Evolutionary conservation across 2,797 vertebrate species (phyloP), one percentile per base, ranked within the genome.

Genomic region (Dallia pectoralis): DNA sequence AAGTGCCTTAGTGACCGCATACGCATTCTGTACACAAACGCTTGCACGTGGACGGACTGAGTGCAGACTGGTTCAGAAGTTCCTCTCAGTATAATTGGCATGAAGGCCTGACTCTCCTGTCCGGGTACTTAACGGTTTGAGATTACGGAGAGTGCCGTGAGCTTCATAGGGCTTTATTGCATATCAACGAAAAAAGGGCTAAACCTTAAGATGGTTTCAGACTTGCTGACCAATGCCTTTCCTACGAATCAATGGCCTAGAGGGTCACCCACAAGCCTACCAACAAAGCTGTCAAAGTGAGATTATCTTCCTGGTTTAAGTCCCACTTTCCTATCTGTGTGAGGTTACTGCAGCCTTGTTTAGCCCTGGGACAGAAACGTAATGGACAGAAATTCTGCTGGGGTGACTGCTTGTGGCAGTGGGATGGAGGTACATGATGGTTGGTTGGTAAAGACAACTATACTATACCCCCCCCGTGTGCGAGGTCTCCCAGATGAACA

Each of bases 141-240:
- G 61, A 69, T 56, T 67, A 69, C 18, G n/a, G 32, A 47, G 12
- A n/a, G 56, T 36, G 19, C 51, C 12, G 40, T 69, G 8, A 56
- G 53, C 71, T 40, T 40, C 4, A 40, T 9, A 8, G 75, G 22
- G 69, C 51, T 68, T 56, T 53, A 25, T 27, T 44, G 32, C 22
- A 25, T 77, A 49, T 73, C 67, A 70, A 75, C n/a, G 27, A 69
- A 74, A 74, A 80, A 80, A 77, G n/a, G 51, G n/a, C 51, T 22
- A 53, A 53, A 53, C 9, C 51, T n/a, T 22, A 22, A 22, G n/a
- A 53, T 53, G 51, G n/a, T 49, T 25, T 67, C 66, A 71, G 72
- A 71, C 75, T 75, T 40, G 62, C 79, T 74, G 82, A 79, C 77
- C 77, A 67, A 32, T 79, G 75, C 66, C 67, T 79, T 77, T 11